phyloP scores from a whole-genome alignment of 2,797 vertebrate genomes.

The Tragopan temminckii region DNA sequence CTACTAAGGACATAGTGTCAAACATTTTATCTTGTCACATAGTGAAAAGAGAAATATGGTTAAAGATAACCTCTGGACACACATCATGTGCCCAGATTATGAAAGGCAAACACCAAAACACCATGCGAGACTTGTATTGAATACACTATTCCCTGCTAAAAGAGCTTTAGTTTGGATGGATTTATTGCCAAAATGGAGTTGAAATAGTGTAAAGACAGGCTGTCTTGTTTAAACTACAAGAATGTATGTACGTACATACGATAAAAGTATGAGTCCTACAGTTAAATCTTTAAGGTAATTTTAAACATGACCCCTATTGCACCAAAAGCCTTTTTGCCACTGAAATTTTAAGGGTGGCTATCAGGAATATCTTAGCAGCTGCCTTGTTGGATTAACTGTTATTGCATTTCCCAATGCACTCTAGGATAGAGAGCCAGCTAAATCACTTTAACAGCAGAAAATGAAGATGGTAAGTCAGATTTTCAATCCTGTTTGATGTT shows the following conservation, averaged over 20 bases:
- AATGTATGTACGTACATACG: not conserved
- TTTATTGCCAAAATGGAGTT: not conserved
- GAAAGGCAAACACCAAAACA: not conserved
- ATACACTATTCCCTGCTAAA: not conserved
- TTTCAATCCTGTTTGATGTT: not conserved
- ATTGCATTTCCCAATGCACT: accelerated
- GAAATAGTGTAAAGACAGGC: not conserved
- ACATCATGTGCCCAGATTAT: not conserved
- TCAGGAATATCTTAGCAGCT: not conserved
- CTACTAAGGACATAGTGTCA: slow-evolving; percentile 21
- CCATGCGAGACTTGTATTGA: not conserved
- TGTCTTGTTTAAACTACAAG: not conserved
- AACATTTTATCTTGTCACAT: not conserved
- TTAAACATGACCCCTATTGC: not conserved
- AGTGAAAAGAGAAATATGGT: not conserved
- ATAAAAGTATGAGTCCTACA: not conserved
- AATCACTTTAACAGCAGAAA: not conserved
- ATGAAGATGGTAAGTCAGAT: not conserved
- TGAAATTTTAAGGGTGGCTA: not conserved
- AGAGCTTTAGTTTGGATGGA: not conserved
- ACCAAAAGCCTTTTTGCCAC: not conserved
- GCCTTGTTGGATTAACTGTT: not conserved
- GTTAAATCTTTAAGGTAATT: not conserved
- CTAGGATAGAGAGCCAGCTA: not conserved
- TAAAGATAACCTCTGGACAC: slow-evolving; percentile 27